These are phyloP conservation scores for Tricholauxania praeusta DNA, from an alignment of 2,888 invertebrate species.

Conservation along the genomic window DNA sequence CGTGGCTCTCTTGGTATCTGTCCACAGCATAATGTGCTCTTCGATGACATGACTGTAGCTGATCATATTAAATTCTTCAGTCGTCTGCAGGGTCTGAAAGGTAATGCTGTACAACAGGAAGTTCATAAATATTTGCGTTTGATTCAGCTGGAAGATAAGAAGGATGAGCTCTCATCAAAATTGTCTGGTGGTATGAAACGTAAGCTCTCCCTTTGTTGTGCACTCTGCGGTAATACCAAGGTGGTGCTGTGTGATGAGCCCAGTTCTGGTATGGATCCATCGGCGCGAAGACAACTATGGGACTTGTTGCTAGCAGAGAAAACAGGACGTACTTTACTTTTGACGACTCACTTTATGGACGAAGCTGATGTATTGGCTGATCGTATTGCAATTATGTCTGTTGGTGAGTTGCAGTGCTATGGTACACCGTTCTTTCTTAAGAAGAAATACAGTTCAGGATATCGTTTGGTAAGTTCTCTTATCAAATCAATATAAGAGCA, in stretches of 20 bases:
- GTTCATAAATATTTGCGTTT: slow-evolving; percentile 73
- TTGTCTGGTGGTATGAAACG: slow-evolving; percentile 82
- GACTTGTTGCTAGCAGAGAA: slow-evolving; percentile 80
- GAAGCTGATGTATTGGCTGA: slow-evolving; percentile 88
- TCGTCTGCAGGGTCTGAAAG: slow-evolving; percentile 74
- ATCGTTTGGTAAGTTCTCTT: slow-evolving; percentile 72
- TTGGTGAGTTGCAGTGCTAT: slow-evolving; percentile 80
- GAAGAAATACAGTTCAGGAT: slow-evolving; percentile 84
- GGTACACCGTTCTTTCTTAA: slow-evolving; percentile 84
- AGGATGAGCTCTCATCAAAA: slow-evolving; percentile 70
- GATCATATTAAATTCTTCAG: slow-evolving; percentile 86
- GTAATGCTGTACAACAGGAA: slow-evolving; percentile 70
- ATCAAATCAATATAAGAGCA: not conserved
- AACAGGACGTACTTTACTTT: slow-evolving; percentile 78
- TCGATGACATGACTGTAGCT: slow-evolving; percentile 81
- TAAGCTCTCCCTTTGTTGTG: slow-evolving; percentile 79
- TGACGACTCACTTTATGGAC: slow-evolving; percentile 90
- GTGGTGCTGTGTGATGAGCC: slow-evolving; percentile 80
- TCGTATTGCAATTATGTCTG: slow-evolving; percentile 85
- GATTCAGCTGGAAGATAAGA: slow-evolving; percentile 75
- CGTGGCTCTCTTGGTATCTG: slow-evolving; percentile 80
- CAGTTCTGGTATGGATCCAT: slow-evolving; percentile 86
- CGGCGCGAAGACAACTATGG: slow-evolving; percentile 83
- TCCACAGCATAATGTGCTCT: slow-evolving; percentile 86
- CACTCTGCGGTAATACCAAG: slow-evolving; percentile 78